Base-by-base conservation (phyloP, 2,888 invertebrate genomes). In the Ornithoptera priamus region DNA sequence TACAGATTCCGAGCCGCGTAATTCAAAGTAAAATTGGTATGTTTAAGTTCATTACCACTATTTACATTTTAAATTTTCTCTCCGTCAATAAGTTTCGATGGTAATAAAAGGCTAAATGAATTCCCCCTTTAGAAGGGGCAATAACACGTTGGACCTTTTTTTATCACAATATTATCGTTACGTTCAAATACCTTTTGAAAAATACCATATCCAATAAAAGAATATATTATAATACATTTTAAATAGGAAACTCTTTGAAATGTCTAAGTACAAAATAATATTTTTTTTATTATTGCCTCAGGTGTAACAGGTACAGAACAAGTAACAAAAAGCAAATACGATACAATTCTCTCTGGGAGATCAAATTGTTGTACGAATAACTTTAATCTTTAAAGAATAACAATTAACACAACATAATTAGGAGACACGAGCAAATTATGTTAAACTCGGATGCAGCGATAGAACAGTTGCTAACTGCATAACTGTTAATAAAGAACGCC, bases 21-120 rank as follows among this genome's bases (percentile, higher is more conserved):
- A 73, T 74, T 74, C 73, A 64, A 74, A 72, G 68, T 62, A 69
- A 73, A 76, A 77, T 77, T 75, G 73, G 74, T 72, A 71, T 69
- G 76, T 77, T 78, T 77, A 74, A 72, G 70, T 70, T 68, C 68
- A 77, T 77, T 77, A 77, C 74, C 69, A 64, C 63, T 75, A 74
- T 76, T 75, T 71, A 74, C 76, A 72, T 76, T 76, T 69, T 70
- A 72, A 72, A 74, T 74, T 70, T 70, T 65, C 18, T 50, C n/a
- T 36, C 20, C 18, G 46, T 64, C 59, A 30, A 60, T 42, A 63
- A 30, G 62, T 63, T 39, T 64, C 24, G 15, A 64, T 4, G 10
- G 22, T 42, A 50, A 62, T 57, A 39, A 68, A 42, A 39, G 39
- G 39, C n/a, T 61, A 61, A 12, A 39, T 42, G 20, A 39, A 61